A percentile compares a stretch with the other conserved stretches of the same genome.
These are phyloP conservation scores for Sarcophilus harrisii DNA, from an alignment of 2,797 vertebrate species.

Conservation along the genomic window DNA sequence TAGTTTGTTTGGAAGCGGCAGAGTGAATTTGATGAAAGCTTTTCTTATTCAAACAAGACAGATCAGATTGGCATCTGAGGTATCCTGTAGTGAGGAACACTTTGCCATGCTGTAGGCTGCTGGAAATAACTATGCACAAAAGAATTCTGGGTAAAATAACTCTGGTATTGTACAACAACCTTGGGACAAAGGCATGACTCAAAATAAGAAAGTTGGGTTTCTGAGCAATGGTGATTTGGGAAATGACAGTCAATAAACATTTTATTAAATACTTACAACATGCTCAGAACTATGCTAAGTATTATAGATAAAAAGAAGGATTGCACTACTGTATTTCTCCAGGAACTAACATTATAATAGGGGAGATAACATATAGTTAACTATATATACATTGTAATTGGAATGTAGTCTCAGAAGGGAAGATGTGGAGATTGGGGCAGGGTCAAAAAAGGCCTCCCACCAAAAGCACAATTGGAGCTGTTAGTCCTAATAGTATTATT, in stretches of 20 bases:
- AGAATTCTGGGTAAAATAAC: constrained; percentile 40
- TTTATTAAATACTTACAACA: neutral
- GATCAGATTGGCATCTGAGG: constrained; percentile 39
- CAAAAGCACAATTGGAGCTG: too few relatives aligned
- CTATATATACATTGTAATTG: neutral
- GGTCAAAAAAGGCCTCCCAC: neutral
- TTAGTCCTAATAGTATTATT: neutral
- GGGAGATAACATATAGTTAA: neutral
- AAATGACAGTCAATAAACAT: constrained; percentile 4
- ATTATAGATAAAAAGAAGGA: neutral
- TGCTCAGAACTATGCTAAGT: neutral
- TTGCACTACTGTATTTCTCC: neutral
- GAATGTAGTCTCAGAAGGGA: neutral
- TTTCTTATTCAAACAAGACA: neutral
- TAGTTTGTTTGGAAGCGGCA: constrained; percentile 1
- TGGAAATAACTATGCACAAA: constrained; percentile 59
- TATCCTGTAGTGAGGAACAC: constrained; percentile 57
- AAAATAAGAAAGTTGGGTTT: constrained; percentile 17
- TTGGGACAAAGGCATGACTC: constrained; percentile 47
- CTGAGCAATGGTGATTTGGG: neutral
- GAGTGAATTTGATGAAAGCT: constrained; percentile 9
- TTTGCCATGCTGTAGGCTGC: constrained; percentile 56
- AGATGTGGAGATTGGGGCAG: neutral
- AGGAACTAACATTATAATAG: neutral
- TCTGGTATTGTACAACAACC: constrained; percentile 56